Base-by-base conservation (phyloP, 1,140 invertebrate species). In the Andricus grossulariae region DNA sequence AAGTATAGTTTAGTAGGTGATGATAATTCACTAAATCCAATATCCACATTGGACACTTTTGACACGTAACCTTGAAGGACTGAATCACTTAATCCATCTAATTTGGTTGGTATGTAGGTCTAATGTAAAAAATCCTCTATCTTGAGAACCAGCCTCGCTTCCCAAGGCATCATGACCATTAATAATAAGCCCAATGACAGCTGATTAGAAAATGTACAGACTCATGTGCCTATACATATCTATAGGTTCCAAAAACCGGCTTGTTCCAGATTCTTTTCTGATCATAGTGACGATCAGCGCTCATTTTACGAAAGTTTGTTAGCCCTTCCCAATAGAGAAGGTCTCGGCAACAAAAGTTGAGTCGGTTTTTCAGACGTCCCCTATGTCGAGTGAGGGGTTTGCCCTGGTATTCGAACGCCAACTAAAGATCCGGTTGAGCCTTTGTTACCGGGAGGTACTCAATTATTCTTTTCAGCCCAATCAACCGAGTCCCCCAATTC, bases 391-490 rank as follows among this genome's bases (percentile, higher is more conserved):
- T 16, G 25, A 66, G 60, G 60, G 60, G 25, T 66, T 66, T 66
- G 60, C 60, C 60, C 60, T 66, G 39, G 60, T 66, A 66, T 66
- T 66, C 25, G 57, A 66, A 25, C 25, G n/a, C 60, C 60, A 66
- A 66, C 25, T 25, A 66, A 66, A 66, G 60, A 66, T 66, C 60
- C 60, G 60, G 60, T 66, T 66, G n/a, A 66, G 32, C 60, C 60
- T 39, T 66, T 66, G 60, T 66, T 66, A 66, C 60, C 25, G 13
- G 25, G 60, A 66, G 60, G 60, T 66, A 66, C 60, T 66, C 60
- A 66, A 66, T 66, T 66, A 66, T 66, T 66, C 60, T 66, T 66
- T 66, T 66, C 60, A 66, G 15, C 25, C 60, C 60, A 66, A 66
- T 66, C 60, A 66, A 66, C 25, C 25, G 45, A 39, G 60, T 66